These are phyloP conservation scores for Syndactyla subalaris DNA, from an alignment of 2,797 vertebrate genomes.

Conservation along the genomic window DNA sequence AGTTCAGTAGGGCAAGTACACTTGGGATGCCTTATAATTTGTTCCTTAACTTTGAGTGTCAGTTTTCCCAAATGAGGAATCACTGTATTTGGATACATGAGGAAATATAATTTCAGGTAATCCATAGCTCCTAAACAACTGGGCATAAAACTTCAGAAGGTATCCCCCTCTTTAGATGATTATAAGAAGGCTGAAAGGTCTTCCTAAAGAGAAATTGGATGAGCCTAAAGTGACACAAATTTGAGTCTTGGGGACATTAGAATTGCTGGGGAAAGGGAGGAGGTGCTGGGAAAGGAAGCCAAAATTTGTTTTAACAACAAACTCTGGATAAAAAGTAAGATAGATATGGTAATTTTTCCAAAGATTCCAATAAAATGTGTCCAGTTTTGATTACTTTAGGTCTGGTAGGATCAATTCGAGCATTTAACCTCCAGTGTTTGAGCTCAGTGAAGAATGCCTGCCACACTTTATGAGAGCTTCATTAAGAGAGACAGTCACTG, in stretches of 20 bases:
- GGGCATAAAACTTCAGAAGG: neutral
- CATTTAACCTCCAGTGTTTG: neutral
- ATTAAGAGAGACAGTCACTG: neutral
- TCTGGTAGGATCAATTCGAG: neutral
- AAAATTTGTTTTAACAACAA: neutral
- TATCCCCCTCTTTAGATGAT: neutral
- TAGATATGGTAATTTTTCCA: neutral
- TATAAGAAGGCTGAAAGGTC: neutral
- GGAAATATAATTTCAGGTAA: neutral
- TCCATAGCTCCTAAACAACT: neutral
- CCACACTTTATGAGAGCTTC: neutral
- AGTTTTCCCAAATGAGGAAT: constrained; percentile 31
- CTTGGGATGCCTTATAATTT: neutral
- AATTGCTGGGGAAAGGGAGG: neutral
- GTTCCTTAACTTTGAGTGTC: constrained; percentile 48
- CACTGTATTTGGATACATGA: neutral
- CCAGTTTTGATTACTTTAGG: neutral
- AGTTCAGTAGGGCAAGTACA: neutral
- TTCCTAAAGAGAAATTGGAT: neutral
- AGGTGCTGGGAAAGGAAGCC: neutral
- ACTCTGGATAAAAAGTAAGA: neutral
- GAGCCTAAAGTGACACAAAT: neutral
- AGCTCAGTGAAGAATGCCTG: neutral
- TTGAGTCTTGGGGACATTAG: neutral
- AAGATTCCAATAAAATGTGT: rapidly evolving